A percentile compares a stretch with the other conserved stretches of the same genome.
Conservation (phyloP, 2,888 invertebrate species). For the Prosapia bicincta region DNA sequence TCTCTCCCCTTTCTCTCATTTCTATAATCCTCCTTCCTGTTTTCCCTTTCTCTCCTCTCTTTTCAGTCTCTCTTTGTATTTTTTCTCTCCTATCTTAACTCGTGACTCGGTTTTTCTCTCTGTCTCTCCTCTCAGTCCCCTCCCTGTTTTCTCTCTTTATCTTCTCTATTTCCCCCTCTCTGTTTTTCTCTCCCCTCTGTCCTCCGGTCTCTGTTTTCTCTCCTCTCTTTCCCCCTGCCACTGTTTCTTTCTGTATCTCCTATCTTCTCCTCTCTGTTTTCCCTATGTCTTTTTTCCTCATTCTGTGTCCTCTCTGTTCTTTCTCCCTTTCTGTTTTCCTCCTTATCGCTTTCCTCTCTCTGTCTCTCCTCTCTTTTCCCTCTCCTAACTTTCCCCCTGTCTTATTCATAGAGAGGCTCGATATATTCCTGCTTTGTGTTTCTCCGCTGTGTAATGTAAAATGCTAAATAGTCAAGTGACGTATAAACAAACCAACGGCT, state of each 20-base stretch:
- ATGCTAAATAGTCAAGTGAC: too few relatives aligned
- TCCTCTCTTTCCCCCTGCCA: background rate
- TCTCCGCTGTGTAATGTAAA: too few relatives aligned
- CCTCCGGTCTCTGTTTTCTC: background rate
- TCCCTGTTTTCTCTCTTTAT: conserved; percentile 33
- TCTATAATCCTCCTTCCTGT: background rate
- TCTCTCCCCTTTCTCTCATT: conserved; percentile 34
- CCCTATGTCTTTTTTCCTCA: background rate
- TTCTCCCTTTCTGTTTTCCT: too few relatives aligned
- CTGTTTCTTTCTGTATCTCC: too few relatives aligned
- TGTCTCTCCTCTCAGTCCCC: conserved; percentile 5
- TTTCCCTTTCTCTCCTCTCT: background rate
- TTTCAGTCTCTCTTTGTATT: too few relatives aligned
- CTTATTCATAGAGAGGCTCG: too few relatives aligned
- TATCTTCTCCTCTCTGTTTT: conserved; percentile 15
- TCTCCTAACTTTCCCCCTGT: conserved; percentile 5
- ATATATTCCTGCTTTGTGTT: too few relatives aligned
- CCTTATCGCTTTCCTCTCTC: conserved; percentile 16
- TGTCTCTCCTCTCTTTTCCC: background rate
- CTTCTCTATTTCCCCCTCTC: conserved; percentile 17
- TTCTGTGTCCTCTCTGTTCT: background rate
- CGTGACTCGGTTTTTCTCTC: background rate
- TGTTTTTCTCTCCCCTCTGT: too few relatives aligned
- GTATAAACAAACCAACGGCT: too few relatives aligned
- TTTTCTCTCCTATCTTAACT: conserved; percentile 23